phyloP scores from a whole-genome alignment of 2,113 vertebrate species.

The Pterocles orientalis region DNA sequence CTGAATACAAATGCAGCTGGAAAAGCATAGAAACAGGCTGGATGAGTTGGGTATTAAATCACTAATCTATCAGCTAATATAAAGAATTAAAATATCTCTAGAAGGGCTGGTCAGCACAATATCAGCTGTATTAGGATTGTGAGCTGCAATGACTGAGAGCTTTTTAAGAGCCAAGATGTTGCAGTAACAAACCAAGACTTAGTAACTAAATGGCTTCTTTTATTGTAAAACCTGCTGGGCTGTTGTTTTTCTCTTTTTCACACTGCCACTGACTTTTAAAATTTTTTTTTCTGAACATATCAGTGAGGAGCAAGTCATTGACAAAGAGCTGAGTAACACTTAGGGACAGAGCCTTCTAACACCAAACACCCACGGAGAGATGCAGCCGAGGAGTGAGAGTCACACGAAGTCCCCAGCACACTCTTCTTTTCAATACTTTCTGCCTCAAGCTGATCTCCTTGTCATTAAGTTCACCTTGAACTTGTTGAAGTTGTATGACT shows the following conservation, averaged over 20 bases:
- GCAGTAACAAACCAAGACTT: neutral
- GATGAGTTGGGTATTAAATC: neutral
- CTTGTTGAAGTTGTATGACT: neutral
- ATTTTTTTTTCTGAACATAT: neutral
- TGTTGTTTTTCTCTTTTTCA: neutral
- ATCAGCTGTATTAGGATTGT: neutral
- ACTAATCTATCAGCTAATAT: neutral
- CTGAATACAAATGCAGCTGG: neutral
- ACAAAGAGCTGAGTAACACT: neutral
- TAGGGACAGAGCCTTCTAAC: neutral
- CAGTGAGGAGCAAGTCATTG: neutral
- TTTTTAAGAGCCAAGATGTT: neutral
- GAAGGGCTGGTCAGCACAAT: neutral
- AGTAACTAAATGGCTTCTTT: neutral
- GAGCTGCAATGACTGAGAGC: neutral
- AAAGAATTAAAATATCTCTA: neutral
- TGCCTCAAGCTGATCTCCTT: neutral
- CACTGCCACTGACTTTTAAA: neutral
- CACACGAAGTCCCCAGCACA: neutral
- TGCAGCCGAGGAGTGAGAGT: neutral
- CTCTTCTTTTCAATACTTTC: neutral
- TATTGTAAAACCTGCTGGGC: neutral
- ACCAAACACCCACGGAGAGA: neutral
- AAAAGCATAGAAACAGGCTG: neutral
- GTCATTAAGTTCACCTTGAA: conserved; percentile 10